These are phyloP conservation scores for Netelia melanura DNA, from an alignment of 2,888 invertebrate species.

Conservation along the genomic window DNA sequence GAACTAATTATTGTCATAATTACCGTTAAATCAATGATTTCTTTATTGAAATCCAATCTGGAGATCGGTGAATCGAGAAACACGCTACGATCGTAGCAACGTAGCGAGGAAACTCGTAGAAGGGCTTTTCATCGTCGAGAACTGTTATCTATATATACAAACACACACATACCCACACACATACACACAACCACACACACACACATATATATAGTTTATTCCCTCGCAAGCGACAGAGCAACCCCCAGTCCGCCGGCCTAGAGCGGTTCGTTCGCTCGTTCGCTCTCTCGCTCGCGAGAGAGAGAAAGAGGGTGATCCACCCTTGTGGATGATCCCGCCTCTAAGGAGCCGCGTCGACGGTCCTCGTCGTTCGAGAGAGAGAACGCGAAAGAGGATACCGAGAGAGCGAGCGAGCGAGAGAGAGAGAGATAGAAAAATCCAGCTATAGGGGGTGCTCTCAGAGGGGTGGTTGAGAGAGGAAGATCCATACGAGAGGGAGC, in stretches of 20 bases:
- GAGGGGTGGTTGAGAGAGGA: conserved; percentile 52
- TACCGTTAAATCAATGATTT: too few relatives aligned
- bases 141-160: not conserved
- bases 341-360: conserved; percentile 79
- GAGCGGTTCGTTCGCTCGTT: conserved; percentile 36
- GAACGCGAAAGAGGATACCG: conserved; percentile 53
- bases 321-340: conserved; percentile 84
- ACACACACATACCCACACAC: too few relatives aligned
- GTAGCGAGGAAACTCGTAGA: not conserved
- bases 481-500: conserved; percentile 51
- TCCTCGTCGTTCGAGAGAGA: conserved; percentile 69
- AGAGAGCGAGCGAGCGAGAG: conserved; percentile 29
- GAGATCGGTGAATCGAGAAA: too few relatives aligned
- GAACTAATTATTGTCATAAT: too few relatives aligned
- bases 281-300: not conserved
- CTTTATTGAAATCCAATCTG: too few relatives aligned
- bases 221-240: conserved; percentile 7
- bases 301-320: conserved; percentile 74
- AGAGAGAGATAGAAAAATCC: conserved; percentile 52
- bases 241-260: conserved; percentile 25
- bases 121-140: not conserved
- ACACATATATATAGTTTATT: not conserved
- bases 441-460: not conserved
- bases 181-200: not conserved
- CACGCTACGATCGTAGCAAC: too few relatives aligned